Base-by-base conservation (phyloP, 1,140 invertebrate genomes). In the Zophobas morio region DNA sequence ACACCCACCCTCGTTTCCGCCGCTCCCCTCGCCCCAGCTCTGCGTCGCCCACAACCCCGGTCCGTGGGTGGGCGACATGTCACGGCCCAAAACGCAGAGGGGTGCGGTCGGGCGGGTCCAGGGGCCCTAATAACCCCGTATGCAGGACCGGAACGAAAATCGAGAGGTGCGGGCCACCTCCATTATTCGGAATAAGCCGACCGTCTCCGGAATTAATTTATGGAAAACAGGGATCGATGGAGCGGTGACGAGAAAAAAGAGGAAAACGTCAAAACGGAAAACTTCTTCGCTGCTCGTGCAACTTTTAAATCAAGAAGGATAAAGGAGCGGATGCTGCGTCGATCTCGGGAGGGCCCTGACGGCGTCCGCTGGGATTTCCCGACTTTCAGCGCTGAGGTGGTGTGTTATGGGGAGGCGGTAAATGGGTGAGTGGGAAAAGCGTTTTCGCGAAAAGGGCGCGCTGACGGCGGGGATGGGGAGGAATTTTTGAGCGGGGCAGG, bases 131-230 rank as follows among this genome's bases (percentile, higher is more conserved):
- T 66, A 72, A 72, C 33, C 47, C 46, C 70, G 70, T 72, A 72
- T 72, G 70, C 70, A 72, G 70, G 47, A 72, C 70, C 70, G 70
- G 70, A 72, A 72, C 70, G 70, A 72, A 72, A 72, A 36, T 72
- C 70, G 51, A 72, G 70, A 72, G 70, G 70, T 72, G 51, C 51
- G 60, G 60, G 60, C 35, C 20, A 66, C 33, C 40, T 34, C 60
- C 20, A 66, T 66, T 66, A 66, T 66, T 66, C 60, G 60, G 8
- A 66, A 66, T 66, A 66, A 66, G 60, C 60, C 37, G 60, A 66
- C 60, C 60, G 60, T 40, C 60, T 40, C 60, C 60, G 60, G 56
- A 42, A 66, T 66, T 66, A 66, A 66, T 66, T 66, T 66, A 66
- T 66, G 60, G 60, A 66, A 66, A 66, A 66, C 60, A 5, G 37